phyloP scores from a whole-genome alignment of 2,888 invertebrate genomes.

The Sclerodermus sp. region DNA sequence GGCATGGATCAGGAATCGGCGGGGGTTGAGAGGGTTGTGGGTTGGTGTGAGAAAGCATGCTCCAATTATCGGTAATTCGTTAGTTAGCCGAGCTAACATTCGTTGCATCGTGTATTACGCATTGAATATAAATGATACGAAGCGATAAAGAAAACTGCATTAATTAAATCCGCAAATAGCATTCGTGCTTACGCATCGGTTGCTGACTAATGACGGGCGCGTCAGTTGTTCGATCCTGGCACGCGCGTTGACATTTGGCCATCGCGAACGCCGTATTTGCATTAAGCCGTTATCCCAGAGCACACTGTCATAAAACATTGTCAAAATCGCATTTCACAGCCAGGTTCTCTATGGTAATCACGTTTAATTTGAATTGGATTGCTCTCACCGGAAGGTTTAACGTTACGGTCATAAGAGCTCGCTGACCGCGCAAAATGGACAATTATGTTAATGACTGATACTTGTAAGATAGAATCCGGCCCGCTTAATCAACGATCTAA shows the following conservation, averaged over 20 bases:
- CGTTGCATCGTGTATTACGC: too few species aligned
- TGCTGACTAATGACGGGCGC: slow-evolving; percentile 25
- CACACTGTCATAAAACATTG: neutral
- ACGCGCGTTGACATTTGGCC: neutral
- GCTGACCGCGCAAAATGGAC: too few species aligned
- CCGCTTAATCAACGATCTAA: too few species aligned
- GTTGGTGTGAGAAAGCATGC: too few species aligned
- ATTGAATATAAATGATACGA: slow-evolving; percentile 10
- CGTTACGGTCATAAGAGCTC: too few species aligned
- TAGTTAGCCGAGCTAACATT: too few species aligned
- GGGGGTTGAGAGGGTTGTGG: too few species aligned
- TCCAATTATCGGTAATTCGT: too few species aligned
- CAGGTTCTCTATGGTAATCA: neutral
- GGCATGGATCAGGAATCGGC: too few species aligned
- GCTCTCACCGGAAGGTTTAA: neutral
- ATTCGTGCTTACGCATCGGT: slow-evolving; percentile 27
- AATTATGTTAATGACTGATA: too few species aligned
- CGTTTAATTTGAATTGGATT: neutral
- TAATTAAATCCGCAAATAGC: slow-evolving; percentile 35
- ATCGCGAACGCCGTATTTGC: neutral
- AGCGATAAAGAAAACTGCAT: slow-evolving; percentile 20
- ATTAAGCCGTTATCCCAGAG: neutral
- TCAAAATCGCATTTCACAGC: neutral
- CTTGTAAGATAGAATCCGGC: too few species aligned
- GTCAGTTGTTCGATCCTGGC: slow-evolving; percentile 19